phyloP scores from a whole-genome alignment of 2,113 vertebrate species.

The Pteropus alecto region DNA sequence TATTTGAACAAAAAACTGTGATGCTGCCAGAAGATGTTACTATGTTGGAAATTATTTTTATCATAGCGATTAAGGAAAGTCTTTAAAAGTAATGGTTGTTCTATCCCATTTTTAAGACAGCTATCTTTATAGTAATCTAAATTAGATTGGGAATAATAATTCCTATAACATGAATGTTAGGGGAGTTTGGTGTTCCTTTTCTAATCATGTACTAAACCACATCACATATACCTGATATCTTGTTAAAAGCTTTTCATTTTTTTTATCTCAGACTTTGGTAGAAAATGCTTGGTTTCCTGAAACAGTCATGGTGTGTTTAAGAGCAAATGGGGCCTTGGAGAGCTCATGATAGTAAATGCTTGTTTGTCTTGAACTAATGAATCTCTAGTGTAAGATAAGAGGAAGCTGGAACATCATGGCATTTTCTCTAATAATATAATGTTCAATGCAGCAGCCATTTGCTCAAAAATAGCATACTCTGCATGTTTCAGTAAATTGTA shows the following conservation, averaged over 20 bases:
- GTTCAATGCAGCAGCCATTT: conserved; percentile 54
- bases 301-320: conserved; percentile 49
- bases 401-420: conserved; percentile 14
- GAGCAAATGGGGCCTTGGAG: conserved; percentile 34
- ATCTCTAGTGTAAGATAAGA: conserved; percentile 50
- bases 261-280: conserved; percentile 31
- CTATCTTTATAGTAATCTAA: conserved; percentile 47
- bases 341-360: conserved; percentile 49
- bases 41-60: neutral
- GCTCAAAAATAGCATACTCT: conserved; percentile 57
- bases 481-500: conserved; percentile 7
- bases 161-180: neutral
- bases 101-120: conserved; percentile 29
- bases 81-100: conserved; percentile 16
- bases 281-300: conserved; percentile 53
- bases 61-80: neutral
- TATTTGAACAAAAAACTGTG: neutral
- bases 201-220: conserved; percentile 8
- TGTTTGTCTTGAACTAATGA: conserved; percentile 76
- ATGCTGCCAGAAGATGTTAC: neutral
- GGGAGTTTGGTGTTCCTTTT: conserved; percentile 33
- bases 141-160: conserved; percentile 23
- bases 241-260: conserved; percentile 27
- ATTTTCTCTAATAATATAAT: conserved; percentile 58
- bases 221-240: neutral